Evolutionary conservation across 2,888 invertebrate species (phyloP).

Genomic region (Eupithecia subumbrata): DNA sequence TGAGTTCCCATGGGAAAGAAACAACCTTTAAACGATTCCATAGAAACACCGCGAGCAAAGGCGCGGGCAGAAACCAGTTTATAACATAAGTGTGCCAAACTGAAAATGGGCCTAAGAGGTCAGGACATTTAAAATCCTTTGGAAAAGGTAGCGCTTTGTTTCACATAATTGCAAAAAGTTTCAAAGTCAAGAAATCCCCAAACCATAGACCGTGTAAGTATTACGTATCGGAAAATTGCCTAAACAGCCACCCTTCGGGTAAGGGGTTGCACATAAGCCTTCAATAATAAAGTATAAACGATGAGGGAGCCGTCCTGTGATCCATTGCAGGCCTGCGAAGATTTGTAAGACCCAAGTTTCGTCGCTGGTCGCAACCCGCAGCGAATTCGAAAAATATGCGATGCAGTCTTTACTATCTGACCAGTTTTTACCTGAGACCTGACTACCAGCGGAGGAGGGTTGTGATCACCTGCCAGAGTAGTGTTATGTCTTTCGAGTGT

Average conservation of each 20-base stretch:
- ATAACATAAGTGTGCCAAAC: not conserved
- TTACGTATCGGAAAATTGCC: slow-evolving; percentile 21
- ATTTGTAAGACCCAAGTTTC: slow-evolving; percentile 73
- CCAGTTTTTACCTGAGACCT: not conserved
- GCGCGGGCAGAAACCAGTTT: not conserved
- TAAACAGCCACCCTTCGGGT: slow-evolving; percentile 23
- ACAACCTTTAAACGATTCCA: too few relatives aligned
- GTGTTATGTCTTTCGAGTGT: not conserved
- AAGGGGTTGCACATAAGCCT: slow-evolving; percentile 61
- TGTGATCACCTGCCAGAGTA: not conserved
- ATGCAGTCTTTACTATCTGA: not conserved
- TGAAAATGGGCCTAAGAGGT: not conserved
- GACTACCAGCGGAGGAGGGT: not conserved
- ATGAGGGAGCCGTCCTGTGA: slow-evolving; percentile 59
- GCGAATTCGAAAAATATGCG: slow-evolving; percentile 27
- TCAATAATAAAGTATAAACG: slow-evolving; percentile 71
- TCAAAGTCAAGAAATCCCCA: slow-evolving; percentile 12
- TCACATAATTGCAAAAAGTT: slow-evolving; percentile 8
- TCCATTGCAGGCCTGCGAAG: slow-evolving; percentile 62
- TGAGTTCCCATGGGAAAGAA: too few relatives aligned
- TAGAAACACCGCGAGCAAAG: too few relatives aligned
- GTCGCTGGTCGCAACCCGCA: slow-evolving; percentile 66
- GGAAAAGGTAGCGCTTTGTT: not conserved
- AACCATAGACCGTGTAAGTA: slow-evolving; percentile 12
- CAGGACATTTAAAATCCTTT: not conserved